Base-by-base conservation (phyloP, 2,797 vertebrate genomes). In the Scarus forsteni region DNA sequence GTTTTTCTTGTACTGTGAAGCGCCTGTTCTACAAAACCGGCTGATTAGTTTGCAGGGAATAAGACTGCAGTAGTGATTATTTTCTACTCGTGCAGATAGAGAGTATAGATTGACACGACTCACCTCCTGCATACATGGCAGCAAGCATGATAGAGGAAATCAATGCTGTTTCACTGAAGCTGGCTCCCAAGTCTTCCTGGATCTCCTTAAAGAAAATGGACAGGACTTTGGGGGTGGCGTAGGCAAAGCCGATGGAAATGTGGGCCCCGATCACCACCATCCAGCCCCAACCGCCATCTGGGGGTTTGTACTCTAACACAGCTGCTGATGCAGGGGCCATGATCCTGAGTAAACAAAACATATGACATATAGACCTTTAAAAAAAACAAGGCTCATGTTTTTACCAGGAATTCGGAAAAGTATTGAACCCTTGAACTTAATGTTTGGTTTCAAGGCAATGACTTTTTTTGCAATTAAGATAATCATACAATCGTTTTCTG, bases 131-230 rank as follows among this genome's bases (percentile, higher is more conserved):
- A 53, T 96, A 96, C 38, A 94, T 95, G 12, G 77, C 85, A 46
- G 94, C 94, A 36, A 95, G 75, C 93, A 95, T 95, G 86, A 96
- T 94, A 3, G 95, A 97, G 56, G 94, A 94, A 52, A 95, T 85
- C 93, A 89, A 95, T 0, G 94, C 93, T n/a, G 95, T 87, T 73
- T 95, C 90, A 63, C 93, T 94, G 90, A 80, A 95, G 60, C 93
- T 94, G 3, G 92, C 90, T 16, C 73, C 87, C 76, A 97, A 91
- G 83, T 95, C 92, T 27, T 85, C 83, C 70, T 96, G 95, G 84
- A 97, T 97, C 63, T 95, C 93, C 75, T 92, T 94, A 89, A 89
- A 96, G 91, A 96, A 94, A 79, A 96, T 93, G 60, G 95, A 94
- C 46, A 96, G 56, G 50, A 86, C 89, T 92, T 97, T 96, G 40